Base-by-base conservation (phyloP, 2,113 vertebrate genomes). In the Leptocoma aspasia region DNA sequence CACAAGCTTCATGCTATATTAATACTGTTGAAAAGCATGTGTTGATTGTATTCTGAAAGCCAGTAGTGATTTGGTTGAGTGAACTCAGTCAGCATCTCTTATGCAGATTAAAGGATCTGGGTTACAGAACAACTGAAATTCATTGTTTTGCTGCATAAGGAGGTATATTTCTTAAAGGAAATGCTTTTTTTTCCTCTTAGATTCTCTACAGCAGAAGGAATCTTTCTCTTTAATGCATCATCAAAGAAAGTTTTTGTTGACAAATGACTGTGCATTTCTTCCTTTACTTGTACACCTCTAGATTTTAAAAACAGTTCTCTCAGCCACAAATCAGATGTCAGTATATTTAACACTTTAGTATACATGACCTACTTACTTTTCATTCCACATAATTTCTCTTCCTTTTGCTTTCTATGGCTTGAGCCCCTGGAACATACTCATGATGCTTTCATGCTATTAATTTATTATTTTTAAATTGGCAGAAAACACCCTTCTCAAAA, bases 71-170 rank as follows among this genome's bases (percentile, higher is more conserved):
- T 96, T 97, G 95, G 88, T 90, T 95, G 88, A 97, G 95, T 97
- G 95, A 97, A 96, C 92, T 95, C 95, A 93, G 92, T 94, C 94
- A 96, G 83, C 94, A 95, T 97, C 91, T 93, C 92, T 86, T 94
- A 96, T 97, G 92, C 95, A 97, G 94, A 97, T 96, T 95, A 97
- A 97, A 95, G 92, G 91, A 97, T 96, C 95, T 96, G 94, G 93
- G 97, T 97, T 97, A 97, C 83, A 76, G 92, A 96, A 95, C 71
- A 96, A 96, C 92, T 87, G 95, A 96, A 97, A 94, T 91, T 84
- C 84, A 94, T 97, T 95, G 95, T 95, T 96, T 94, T 92, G 57
- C 92, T 80, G 42, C 60, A 53, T 76, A 92, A 96, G 95, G 86
- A 95, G 75, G 78, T 95, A 60, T 94, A 80, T 96, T 97, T 94